phyloP scores from a whole-genome alignment of 1,140 invertebrate species.

The Calephelis nemesis region DNA sequence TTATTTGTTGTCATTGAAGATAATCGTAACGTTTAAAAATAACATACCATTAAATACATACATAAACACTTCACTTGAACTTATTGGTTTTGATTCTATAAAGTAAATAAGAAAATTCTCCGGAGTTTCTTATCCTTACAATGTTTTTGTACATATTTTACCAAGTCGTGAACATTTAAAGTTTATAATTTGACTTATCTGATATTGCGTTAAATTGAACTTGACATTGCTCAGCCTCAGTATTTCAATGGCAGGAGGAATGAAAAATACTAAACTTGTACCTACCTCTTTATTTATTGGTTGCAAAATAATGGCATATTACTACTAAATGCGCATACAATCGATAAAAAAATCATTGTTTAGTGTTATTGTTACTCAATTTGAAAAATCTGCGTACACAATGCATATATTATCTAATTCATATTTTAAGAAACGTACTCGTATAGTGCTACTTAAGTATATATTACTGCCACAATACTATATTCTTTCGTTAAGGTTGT shows the following conservation, averaged over 20 bases:
- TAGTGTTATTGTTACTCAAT: neutral
- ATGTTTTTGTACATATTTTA: too few relatives aligned
- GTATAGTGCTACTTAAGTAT: neutral
- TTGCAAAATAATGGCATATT: too few relatives aligned
- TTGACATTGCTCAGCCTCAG: too few relatives aligned
- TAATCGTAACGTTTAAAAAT: neutral
- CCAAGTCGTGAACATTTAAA: too few relatives aligned
- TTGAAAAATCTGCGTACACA: neutral
- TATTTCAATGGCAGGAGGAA: too few relatives aligned
- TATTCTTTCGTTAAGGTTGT: neutral
- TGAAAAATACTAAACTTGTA: too few relatives aligned
- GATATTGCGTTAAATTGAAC: too few relatives aligned
- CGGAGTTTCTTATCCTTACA: too few relatives aligned
- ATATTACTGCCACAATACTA: slow-evolving; percentile 1
- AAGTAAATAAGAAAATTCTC: neutral
- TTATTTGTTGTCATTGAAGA: slow-evolving; percentile 4
- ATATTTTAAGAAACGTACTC: neutral
- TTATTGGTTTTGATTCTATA: neutral
- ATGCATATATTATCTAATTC: neutral
- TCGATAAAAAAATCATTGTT: too few relatives aligned
- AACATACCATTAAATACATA: neutral
- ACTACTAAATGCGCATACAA: too few relatives aligned
- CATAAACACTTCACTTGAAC: neutral
- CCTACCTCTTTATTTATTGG: too few relatives aligned
- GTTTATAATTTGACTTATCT: too few relatives aligned